These are phyloP conservation scores for Onychostruthus taczanowskii DNA, from an alignment of 2,113 vertebrate species.

Conservation along the genomic window DNA sequence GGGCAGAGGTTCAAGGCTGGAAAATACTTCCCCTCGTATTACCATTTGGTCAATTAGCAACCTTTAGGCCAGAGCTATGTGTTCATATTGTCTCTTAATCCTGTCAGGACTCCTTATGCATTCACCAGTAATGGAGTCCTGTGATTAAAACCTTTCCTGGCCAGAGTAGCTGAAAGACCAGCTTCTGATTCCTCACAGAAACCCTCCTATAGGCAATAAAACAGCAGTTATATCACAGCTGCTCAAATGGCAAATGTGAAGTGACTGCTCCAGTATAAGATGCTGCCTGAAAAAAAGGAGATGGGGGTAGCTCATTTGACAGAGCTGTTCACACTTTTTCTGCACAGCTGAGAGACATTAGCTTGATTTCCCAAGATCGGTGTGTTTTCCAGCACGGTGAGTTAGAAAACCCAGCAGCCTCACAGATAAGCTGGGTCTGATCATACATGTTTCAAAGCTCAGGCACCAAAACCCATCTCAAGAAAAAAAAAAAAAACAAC, in stretches of 20 bases:
- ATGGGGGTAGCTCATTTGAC: conserved; percentile 74
- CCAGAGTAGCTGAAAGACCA: conserved; percentile 47
- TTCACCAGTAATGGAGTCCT: conserved; percentile 52
- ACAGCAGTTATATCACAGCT: conserved; percentile 58
- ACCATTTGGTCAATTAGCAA: conserved; percentile 65
- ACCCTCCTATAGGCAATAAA: conserved; percentile 73
- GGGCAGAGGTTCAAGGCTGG: conserved; percentile 35
- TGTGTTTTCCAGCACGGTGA: conserved; percentile 53
- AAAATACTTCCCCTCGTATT: conserved; percentile 63
- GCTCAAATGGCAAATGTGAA: conserved; percentile 75
- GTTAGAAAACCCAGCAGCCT: conserved; percentile 53
- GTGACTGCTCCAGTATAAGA: conserved; percentile 71
- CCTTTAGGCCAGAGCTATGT: conserved; percentile 70
- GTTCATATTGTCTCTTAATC: conserved; percentile 47
- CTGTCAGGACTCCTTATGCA: conserved; percentile 73
- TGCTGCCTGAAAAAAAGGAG: conserved; percentile 59
- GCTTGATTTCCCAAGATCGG: conserved; percentile 69
- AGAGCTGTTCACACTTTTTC: conserved; percentile 78
- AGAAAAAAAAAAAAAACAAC: not conserved
- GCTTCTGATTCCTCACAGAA: conserved; percentile 53
- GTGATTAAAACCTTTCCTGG: conserved; percentile 63
- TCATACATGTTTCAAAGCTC: conserved; percentile 63
- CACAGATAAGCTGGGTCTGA: conserved; percentile 43
- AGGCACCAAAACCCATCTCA: conserved; percentile 48
- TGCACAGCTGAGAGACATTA: conserved; percentile 77